Evolutionary conservation across 2,888 invertebrate genomes (phyloP), one percentile per base, ranked within the genome.

Genomic region (Chrysodeixis includens): DNA sequence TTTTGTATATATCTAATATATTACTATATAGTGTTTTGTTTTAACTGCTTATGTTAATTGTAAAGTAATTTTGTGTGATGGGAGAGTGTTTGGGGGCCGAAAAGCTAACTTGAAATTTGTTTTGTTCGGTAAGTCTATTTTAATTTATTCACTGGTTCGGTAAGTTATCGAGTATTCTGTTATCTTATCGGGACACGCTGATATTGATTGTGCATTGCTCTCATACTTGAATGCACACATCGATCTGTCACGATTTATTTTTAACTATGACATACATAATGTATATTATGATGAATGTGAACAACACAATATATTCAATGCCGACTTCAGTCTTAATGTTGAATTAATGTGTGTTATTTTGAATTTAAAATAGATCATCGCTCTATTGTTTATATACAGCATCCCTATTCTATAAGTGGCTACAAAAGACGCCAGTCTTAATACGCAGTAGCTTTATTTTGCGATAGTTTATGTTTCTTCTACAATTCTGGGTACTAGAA

Each of bases 91-190:
- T 32, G 60, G 58, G 68, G 70, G 59, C 59, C 69, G 71, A 70
- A 62, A 56, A 68, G 53, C 53, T 16, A 55, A 61, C 57, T 67
- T 56, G 63, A 56, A 65, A 69, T 80, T 80, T 74, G 67, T 74
- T 79, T 76, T 64, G 60, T 56, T 78, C 64, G 83, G 83, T 83
- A 79, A 83, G 83, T 83, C 46, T 35, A 61, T 76, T 66, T 65
- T 46, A 18, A 66, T 68, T 62, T 61, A 66, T 62, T 65, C 59
- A 10, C 35, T 40, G 32, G n/a, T 10, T 53, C 7, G 10, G 30
- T 57, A 56, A 18, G 32, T 64, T 55, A 53, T 20, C 9, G 16
- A 59, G 35, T 16, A 56, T 65, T 62, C 1, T 54, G 18, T 61
- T 72, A 74, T 78, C 80, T 67, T 52, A 66, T 60, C 30, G n/a